These are phyloP conservation scores for Callipepla californica DNA, from an alignment of 2,113 vertebrate genomes.

Conservation along the genomic window DNA sequence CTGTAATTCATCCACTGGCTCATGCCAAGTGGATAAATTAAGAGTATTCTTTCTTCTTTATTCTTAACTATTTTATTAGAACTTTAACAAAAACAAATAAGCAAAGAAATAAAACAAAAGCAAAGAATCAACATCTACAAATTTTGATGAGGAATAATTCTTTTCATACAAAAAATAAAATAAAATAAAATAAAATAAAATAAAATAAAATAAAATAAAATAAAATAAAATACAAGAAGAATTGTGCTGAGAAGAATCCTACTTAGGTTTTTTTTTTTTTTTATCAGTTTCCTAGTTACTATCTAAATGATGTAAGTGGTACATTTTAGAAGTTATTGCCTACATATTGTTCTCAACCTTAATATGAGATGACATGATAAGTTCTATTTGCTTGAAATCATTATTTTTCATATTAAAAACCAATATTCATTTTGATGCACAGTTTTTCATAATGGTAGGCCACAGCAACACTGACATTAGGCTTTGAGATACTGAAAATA, in stretches of 20 bases:
- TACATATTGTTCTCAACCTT: background rate
- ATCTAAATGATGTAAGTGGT: background rate
- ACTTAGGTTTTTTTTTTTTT: background rate
- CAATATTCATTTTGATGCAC: background rate
- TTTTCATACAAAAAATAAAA: background rate
- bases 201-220: background rate
- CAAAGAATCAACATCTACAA: background rate
- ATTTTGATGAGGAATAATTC: background rate
- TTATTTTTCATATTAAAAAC: conserved; percentile 14
- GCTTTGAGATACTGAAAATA: background rate
- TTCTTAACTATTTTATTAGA: background rate
- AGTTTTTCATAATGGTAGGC: background rate
- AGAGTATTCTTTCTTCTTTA: background rate
- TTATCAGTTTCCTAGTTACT: background rate
- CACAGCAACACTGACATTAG: background rate
- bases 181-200: background rate
- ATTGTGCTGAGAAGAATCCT: background rate
- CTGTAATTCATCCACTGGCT: background rate
- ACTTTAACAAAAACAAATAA: background rate
- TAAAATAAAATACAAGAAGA: background rate
- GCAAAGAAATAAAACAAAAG: background rate
- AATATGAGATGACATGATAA: background rate
- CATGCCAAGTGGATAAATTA: background rate
- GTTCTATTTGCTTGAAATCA: background rate
- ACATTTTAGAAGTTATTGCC: background rate